Evolutionary conservation across 2,113 vertebrate genomes (phyloP).

Genomic region (Dendropsophus ebraccatus): DNA sequence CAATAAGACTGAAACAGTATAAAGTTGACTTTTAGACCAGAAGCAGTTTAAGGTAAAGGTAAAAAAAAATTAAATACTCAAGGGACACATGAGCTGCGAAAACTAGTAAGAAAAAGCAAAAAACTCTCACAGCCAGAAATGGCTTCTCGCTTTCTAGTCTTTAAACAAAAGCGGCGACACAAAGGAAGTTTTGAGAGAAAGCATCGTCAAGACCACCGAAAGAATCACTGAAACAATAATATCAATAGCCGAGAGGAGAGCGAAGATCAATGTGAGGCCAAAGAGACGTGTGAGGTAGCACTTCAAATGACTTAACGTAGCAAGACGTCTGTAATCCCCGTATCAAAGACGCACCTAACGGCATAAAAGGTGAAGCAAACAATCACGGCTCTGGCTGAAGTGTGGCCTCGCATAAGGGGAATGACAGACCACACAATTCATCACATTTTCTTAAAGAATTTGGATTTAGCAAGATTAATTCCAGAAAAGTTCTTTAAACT

Average conservation of each 20-base stretch:
- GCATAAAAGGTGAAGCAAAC: slow-evolving; percentile 29
- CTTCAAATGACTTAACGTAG: slow-evolving; percentile 35
- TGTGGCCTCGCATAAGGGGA: not conserved
- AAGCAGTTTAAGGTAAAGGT: not conserved
- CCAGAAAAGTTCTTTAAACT: not conserved
- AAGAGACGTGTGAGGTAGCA: not conserved
- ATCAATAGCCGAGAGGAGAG: slow-evolving; percentile 36
- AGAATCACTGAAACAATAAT: slow-evolving; percentile 41
- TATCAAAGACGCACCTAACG: slow-evolving; percentile 17
- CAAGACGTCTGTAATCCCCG: slow-evolving; percentile 6
- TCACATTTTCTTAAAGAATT: not conserved
- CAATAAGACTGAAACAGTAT: slow-evolving; percentile 18
- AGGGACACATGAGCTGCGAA: slow-evolving; percentile 25
- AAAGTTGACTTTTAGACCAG: slow-evolving; percentile 40
- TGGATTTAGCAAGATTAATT: not conserved
- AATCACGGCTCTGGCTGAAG: not conserved
- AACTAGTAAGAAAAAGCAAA: slow-evolving; percentile 41
- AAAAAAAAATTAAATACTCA: slow-evolving; percentile 6
- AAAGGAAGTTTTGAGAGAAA: slow-evolving; percentile 19
- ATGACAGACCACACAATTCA: slow-evolving; percentile 17
- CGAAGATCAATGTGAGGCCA: slow-evolving; percentile 29
- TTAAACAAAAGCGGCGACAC: slow-evolving; percentile 44
- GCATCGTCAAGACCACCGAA: slow-evolving; percentile 27
- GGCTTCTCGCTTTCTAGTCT: slow-evolving; percentile 27
- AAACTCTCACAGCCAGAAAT: not conserved